Conservation (phyloP, 1,140 invertebrate genomes). For the Dryas iulia region DNA sequence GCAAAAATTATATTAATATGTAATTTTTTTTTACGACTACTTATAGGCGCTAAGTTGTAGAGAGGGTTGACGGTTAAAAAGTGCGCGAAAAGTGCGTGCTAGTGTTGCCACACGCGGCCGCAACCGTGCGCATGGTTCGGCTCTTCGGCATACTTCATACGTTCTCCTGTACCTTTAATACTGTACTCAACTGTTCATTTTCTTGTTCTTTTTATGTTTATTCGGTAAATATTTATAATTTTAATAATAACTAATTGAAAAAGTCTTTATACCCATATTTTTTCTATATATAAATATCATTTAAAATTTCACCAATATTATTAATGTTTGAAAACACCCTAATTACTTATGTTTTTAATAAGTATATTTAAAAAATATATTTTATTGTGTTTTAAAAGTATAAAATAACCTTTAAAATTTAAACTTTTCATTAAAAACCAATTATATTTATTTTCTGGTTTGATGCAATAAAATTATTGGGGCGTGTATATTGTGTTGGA, state of each 20-base stretch:
- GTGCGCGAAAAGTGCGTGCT: constrained; percentile 50
- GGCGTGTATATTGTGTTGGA: constrained; percentile 47
- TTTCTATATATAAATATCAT: too few species aligned
- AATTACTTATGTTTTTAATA: neutral
- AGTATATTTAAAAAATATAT: too few species aligned
- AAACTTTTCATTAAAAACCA: neutral
- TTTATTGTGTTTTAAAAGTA: neutral
- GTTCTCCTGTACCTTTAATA: neutral
- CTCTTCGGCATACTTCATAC: neutral
- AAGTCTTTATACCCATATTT: neutral
- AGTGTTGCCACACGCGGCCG: constrained; percentile 70
- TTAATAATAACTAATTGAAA: neutral
- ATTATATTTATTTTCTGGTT: neutral
- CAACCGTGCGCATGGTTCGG: constrained; percentile 41
- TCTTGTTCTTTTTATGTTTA: neutral
- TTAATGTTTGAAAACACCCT: too few species aligned
- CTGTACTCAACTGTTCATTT: neutral
- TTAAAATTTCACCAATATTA: too few species aligned
- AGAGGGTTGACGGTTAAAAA: constrained; percentile 56
- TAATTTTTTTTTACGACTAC: constrained; percentile 65
- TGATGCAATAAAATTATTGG: constrained; percentile 14
- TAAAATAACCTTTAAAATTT: neutral
- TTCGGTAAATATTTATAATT: neutral
- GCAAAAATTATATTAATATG: constrained; percentile 52
- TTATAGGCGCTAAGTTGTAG: constrained; percentile 71